phyloP scores from a whole-genome alignment of 2,888 invertebrate species.

The Agrotis segetum region DNA sequence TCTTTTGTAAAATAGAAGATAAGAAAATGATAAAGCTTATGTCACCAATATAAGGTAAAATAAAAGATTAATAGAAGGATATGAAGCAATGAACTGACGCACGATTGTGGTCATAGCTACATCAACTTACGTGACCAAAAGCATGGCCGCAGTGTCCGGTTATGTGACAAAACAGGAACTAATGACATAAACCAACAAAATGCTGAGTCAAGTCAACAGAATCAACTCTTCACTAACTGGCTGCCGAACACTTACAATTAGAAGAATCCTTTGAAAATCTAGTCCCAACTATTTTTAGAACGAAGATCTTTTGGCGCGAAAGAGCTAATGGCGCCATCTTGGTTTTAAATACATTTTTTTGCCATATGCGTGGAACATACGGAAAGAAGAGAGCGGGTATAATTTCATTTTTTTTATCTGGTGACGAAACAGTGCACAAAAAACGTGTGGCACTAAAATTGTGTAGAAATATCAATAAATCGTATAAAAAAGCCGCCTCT shows the following conservation, averaged over 20 bases:
- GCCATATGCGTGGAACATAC: neutral
- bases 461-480: too few relatives aligned
- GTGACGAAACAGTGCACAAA: too few relatives aligned
- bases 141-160: neutral
- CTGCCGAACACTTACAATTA: slow-evolving; percentile 16
- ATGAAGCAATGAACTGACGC: slow-evolving; percentile 9
- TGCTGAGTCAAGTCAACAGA: slow-evolving; percentile 29
- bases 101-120: neutral
- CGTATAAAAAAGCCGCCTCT: too few relatives aligned
- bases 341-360: neutral
- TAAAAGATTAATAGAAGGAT: slow-evolving; percentile 29
- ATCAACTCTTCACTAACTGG: slow-evolving; percentile 30
- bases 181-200: slow-evolving; percentile 10
- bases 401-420: too few relatives aligned
- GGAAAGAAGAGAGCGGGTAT: too few relatives aligned
- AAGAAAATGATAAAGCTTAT: slow-evolving; percentile 9
- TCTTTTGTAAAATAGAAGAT: slow-evolving; percentile 16
- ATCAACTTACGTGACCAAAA: slow-evolving; percentile 7
- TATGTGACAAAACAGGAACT: slow-evolving; percentile 13
- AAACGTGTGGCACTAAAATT: too few relatives aligned
- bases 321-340: neutral
- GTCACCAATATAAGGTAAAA: slow-evolving; percentile 3
- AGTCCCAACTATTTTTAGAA: slow-evolving; percentile 8
- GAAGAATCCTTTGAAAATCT: slow-evolving; percentile 16
- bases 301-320: neutral